These are phyloP conservation scores for Lasioglossum villosulum DNA, from an alignment of 2,888 invertebrate species.

Conservation along the genomic window DNA sequence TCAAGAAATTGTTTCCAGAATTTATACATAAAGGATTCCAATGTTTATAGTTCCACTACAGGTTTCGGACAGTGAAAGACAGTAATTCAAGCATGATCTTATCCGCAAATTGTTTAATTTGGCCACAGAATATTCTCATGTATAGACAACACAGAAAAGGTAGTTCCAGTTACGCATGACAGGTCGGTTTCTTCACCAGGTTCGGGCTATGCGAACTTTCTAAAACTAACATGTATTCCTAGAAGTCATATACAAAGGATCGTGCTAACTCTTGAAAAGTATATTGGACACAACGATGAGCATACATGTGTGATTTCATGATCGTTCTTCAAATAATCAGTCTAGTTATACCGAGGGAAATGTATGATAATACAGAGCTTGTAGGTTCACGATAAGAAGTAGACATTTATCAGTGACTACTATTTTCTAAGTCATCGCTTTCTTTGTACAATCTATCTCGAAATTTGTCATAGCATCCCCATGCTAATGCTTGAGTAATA, in stretches of 20 bases:
- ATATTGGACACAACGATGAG: neutral
- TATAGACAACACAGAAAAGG: neutral
- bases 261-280: neutral
- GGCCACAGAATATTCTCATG: slow-evolving; percentile 5
- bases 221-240: neutral
- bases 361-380: neutral
- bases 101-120: neutral
- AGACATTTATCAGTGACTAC: neutral
- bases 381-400: neutral
- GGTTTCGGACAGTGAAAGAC: neutral
- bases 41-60: neutral
- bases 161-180: neutral
- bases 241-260: neutral
- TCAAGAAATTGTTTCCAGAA: neutral
- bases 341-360: neutral
- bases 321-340: neutral
- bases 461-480: neutral
- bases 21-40: neutral
- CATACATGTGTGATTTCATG: neutral
- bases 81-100: neutral
- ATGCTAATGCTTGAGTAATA: neutral
- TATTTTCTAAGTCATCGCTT: neutral
- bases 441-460: neutral
- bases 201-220: neutral
- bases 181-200: neutral